phyloP scores from a whole-genome alignment of 1,140 invertebrate species.

The Ylistrum balloti region DNA sequence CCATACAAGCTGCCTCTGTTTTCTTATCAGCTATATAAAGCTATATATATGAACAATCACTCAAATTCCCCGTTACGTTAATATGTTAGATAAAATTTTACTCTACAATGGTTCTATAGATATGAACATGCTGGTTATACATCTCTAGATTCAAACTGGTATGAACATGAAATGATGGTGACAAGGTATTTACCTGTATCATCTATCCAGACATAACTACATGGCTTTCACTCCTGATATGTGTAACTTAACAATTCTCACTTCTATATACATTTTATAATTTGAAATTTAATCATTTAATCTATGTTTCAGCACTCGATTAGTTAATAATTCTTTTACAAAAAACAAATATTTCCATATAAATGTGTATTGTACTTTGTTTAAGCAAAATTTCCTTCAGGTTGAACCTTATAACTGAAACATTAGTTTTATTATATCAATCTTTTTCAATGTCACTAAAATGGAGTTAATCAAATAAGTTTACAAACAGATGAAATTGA shows the following conservation, averaged over 20 bases:
- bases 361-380: no score
- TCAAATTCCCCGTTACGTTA: background rate
- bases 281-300: background rate
- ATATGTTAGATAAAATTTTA: background rate
- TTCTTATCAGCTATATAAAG: background rate
- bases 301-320: background rate
- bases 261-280: no score
- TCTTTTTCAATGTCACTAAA: no score
- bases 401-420: no score
- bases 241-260: no score
- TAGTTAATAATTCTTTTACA: background rate
- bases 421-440: no score
- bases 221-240: no score
- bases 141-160: background rate
- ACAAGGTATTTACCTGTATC: background rate
- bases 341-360: no score
- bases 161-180: background rate
- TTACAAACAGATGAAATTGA: background rate
- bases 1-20: constrained; percentile 9
- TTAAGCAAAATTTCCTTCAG: no score
- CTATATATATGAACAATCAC: background rate
- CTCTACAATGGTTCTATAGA: background rate
- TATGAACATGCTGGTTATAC: constrained; percentile 1
- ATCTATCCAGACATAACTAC: background rate
- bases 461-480: no score